Evolutionary conservation across 1,140 invertebrate genomes (phyloP).

Genomic region (Coelopa frigida): DNA sequence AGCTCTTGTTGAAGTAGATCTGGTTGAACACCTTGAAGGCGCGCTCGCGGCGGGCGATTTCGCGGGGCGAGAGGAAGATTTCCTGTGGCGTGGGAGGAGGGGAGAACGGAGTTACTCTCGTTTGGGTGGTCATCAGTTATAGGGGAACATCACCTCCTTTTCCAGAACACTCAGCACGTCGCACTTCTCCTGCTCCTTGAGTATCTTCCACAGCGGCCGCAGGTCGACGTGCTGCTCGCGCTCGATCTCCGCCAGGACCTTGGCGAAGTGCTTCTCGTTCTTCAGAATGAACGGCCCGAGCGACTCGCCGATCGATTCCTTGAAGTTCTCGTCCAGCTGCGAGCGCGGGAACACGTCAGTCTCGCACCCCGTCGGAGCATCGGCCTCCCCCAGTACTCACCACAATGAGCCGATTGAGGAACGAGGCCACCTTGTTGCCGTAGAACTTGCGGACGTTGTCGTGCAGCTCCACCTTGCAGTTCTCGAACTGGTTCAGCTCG

Average conservation of each 20-base stretch:
- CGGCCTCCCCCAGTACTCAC: no score
- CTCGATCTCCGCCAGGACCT: constrained; percentile 17
- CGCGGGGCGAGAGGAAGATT: constrained; percentile 24
- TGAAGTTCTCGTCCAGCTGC: constrained; percentile 26
- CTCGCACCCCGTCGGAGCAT: no score
- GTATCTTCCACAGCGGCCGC: constrained; percentile 21
- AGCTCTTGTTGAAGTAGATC: constrained; percentile 26
- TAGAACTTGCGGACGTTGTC: constrained; percentile 15
- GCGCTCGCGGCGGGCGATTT: constrained; percentile 22
- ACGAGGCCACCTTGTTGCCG: constrained; percentile 20
- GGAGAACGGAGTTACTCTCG: not conserved
- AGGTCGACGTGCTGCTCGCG: constrained; percentile 5
- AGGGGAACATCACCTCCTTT: constrained; percentile 11
- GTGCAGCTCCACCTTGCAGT: constrained; percentile 23
- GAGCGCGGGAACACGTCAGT: not conserved
- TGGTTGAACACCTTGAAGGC: constrained; percentile 32
- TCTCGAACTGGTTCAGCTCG: constrained; percentile 32
- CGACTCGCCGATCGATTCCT: constrained; percentile 21
- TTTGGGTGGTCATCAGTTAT: not conserved
- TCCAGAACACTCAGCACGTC: constrained; percentile 27
- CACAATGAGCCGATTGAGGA: constrained; percentile 19
- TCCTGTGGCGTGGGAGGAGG: constrained; percentile 1
- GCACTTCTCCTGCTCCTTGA: constrained; percentile 21
- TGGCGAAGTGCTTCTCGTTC: constrained; percentile 16
- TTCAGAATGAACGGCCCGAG: constrained; percentile 24